These are phyloP conservation scores for Gari tellinella DNA, from an alignment of 2,888 invertebrate species.

Conservation along the genomic window DNA sequence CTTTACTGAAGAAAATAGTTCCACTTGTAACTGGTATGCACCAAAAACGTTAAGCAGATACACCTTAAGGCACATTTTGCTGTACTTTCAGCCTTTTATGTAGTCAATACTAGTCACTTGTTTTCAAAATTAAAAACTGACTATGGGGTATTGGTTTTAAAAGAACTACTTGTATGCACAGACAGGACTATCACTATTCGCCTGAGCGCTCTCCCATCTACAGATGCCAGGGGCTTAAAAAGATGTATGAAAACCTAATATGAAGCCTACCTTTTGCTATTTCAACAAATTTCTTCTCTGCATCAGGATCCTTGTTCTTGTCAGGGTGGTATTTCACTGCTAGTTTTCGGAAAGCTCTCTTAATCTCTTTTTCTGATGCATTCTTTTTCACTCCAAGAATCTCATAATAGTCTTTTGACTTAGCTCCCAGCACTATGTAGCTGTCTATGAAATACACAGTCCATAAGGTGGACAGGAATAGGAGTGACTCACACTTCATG, in stretches of 20 bases:
- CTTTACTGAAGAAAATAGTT: too few relatives aligned
- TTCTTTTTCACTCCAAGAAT: slow-evolving; percentile 84
- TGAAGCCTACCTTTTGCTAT: slow-evolving; percentile 85
- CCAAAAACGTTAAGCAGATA: too few relatives aligned
- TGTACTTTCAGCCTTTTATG: neutral
- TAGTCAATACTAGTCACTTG: neutral
- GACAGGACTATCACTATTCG: neutral
- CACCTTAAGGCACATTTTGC: too few relatives aligned
- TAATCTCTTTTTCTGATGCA: slow-evolving; percentile 85
- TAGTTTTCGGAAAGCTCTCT: slow-evolving; percentile 86
- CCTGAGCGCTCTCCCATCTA: too few relatives aligned
- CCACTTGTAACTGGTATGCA: neutral
- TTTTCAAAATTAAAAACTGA: too few relatives aligned
- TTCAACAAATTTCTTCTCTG: slow-evolving; percentile 86
- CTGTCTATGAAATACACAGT: slow-evolving; percentile 56
- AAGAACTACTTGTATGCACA: neutral
- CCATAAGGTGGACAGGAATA: slow-evolving; percentile 67
- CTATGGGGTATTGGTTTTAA: neutral
- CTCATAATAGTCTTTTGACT: slow-evolving; percentile 85
- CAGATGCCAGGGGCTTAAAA: too few relatives aligned
- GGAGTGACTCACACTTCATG: slow-evolving; percentile 71
- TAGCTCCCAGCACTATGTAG: slow-evolving; percentile 59
- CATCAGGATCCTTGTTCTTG: slow-evolving; percentile 85
- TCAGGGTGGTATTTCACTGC: slow-evolving; percentile 86
- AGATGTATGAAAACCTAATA: neutral